Conservation (phyloP, 2,888 invertebrate genomes). For the Oscheius sp. region DNA sequence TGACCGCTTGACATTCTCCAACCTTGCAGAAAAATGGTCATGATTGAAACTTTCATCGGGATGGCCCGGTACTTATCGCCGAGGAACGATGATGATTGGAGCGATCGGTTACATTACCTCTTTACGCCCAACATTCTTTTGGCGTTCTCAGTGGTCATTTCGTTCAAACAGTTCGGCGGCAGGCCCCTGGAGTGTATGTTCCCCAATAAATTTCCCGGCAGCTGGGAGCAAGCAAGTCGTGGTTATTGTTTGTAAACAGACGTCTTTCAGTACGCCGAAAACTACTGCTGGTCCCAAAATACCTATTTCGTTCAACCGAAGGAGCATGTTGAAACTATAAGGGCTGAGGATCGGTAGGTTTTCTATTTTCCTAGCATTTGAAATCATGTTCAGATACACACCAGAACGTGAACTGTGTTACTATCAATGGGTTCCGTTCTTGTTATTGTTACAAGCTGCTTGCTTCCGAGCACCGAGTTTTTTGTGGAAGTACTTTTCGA, state of each 20-base stretch:
- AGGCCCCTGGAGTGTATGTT: conserved; percentile 72
- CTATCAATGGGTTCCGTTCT: conserved; percentile 72
- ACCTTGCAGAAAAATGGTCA: conserved; percentile 39
- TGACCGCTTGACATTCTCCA: neutral
- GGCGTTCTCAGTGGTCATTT: conserved; percentile 70
- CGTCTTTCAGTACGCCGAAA: conserved; percentile 70
- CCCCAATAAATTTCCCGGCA: conserved; percentile 71
- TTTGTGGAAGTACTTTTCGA: conserved; percentile 68
- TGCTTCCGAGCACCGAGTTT: conserved; percentile 70
- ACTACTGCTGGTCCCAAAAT: conserved; percentile 71
- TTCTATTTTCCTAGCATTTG: neutral
- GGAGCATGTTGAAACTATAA: conserved; percentile 64
- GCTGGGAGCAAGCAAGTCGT: conserved; percentile 68
- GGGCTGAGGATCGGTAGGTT: conserved; percentile 50
- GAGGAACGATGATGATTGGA: conserved; percentile 67
- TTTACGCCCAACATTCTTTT: conserved; percentile 70
- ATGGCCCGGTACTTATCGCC: conserved; percentile 69
- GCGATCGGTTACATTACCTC: conserved; percentile 69
- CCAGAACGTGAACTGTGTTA: conserved; percentile 66
- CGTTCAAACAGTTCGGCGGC: conserved; percentile 64
- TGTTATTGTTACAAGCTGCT: conserved; percentile 69
- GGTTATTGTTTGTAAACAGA: conserved; percentile 7
- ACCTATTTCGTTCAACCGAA: conserved; percentile 70
- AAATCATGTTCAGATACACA: conserved; percentile 47
- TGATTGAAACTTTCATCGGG: conserved; percentile 71